Percentiles rank a stretch among this genome's conserved stretches.
These are phyloP conservation scores for Andricus grossulariae DNA, from an alignment of 1,140 invertebrate species.

Conservation along the genomic window DNA sequence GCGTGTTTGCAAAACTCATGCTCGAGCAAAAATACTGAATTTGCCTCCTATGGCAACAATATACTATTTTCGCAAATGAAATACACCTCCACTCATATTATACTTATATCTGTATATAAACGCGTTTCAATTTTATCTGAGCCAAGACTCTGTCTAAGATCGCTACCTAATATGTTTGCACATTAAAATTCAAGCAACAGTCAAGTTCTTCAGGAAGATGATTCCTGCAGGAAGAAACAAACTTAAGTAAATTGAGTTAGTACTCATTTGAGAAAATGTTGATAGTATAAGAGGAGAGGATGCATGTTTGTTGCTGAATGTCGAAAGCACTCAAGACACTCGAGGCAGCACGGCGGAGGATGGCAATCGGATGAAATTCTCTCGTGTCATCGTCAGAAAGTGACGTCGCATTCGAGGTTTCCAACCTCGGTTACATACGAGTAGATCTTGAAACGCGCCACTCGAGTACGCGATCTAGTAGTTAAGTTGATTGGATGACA, in stretches of 20 bases:
- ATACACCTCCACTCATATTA: too few relatives aligned
- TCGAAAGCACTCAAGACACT: not conserved
- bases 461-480: constrained; percentile 44
- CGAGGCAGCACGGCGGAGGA: constrained; percentile 3
- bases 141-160: too few relatives aligned
- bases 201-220: too few relatives aligned
- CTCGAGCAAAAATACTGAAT: too few relatives aligned
- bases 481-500: constrained; percentile 61
- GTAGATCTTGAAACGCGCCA: constrained; percentile 29
- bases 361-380: constrained; percentile 43
- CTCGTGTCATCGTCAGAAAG: not conserved
- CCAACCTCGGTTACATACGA: not conserved
- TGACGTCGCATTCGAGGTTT: constrained; percentile 38
- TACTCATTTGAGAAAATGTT: not conserved
- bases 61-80: too few relatives aligned
- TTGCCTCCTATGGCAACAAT: too few relatives aligned
- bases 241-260: not conserved
- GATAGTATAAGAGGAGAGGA: not conserved
- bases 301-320: not conserved
- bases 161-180: too few relatives aligned
- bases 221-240: too few relatives aligned
- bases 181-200: too few relatives aligned
- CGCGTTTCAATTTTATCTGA: too few relatives aligned
- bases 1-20: too few relatives aligned
- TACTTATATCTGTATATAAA: too few relatives aligned